Conservation (phyloP, 2,113 vertebrate genomes). For the Zootoca vivipara region DNA sequence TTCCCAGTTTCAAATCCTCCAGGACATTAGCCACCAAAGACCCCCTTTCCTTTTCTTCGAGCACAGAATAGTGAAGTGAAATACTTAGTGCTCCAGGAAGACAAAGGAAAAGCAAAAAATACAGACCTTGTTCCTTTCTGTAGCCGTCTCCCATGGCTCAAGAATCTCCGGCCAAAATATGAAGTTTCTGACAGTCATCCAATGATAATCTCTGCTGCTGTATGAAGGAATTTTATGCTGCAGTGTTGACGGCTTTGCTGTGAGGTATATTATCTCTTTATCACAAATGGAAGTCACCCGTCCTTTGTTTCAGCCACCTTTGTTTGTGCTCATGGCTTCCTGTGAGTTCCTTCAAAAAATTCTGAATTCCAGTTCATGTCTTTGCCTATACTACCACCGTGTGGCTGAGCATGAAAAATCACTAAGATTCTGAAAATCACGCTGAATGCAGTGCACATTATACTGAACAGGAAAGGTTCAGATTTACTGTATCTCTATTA, state of each 20-base stretch:
- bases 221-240: not conserved
- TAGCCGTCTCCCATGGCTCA: not conserved
- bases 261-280: not conserved
- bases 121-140: constrained; percentile 54
- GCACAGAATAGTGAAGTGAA: constrained; percentile 71
- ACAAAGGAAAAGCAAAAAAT: constrained; percentile 37
- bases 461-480: not conserved
- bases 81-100: constrained; percentile 27
- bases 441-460: not conserved
- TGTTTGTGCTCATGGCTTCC: constrained; percentile 10
- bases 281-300: not conserved
- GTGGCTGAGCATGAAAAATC: not conserved
- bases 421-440: not conserved
- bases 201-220: not conserved
- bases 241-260: not conserved
- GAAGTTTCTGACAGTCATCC: not conserved
- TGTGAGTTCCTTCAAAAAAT: constrained; percentile 3
- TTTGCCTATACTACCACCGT: not conserved
- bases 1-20: constrained; percentile 75
- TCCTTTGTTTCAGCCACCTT: not conserved
- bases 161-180: not conserved
- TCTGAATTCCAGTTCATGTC: not conserved
- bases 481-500: not conserved
- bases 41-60: constrained; percentile 75
- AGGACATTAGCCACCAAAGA: constrained; percentile 64